A percentile compares a stretch with the other conserved stretches of the same genome.
Conservation (phyloP, 2,888 invertebrate species). For the Dasysyrphus tricinctus region DNA sequence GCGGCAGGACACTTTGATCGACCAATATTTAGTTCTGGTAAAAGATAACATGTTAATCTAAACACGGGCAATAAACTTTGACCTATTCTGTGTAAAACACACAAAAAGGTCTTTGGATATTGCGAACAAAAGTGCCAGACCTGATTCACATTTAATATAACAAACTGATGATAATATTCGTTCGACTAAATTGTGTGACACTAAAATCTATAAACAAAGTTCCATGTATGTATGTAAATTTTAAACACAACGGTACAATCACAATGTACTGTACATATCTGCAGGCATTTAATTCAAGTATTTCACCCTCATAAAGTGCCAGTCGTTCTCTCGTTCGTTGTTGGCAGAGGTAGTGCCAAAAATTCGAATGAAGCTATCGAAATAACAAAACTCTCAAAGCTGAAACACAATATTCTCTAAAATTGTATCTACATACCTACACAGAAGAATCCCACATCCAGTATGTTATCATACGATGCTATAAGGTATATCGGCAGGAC, state of each 20-base stretch:
- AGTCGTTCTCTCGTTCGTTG: background rate
- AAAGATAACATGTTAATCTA: too few relatives aligned
- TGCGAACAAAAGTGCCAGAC: constrained; percentile 28
- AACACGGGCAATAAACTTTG: background rate
- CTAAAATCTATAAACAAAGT: constrained; percentile 38
- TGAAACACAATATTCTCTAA: constrained; percentile 1
- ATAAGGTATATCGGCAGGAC: constrained; percentile 7
- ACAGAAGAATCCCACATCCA: background rate
- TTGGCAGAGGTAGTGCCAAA: background rate
- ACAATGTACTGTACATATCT: background rate
- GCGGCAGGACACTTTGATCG: too few relatives aligned
- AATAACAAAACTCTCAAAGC: constrained; percentile 1
- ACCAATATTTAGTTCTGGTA: too few relatives aligned
- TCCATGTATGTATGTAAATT: constrained; percentile 52
- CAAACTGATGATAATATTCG: constrained; percentile 40
- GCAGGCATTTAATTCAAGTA: constrained; percentile 16
- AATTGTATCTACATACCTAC: constrained; percentile 16
- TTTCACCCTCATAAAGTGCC: background rate
- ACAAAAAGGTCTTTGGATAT: background rate
- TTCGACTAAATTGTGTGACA: constrained; percentile 25
- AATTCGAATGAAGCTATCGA: constrained; percentile 28
- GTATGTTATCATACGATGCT: background rate
- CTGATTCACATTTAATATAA: background rate
- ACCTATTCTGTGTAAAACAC: background rate
- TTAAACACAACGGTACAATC: background rate